These are phyloP conservation scores for Drosophila borealis DNA, from an alignment of 2,888 invertebrate genomes.

Conservation along the genomic window DNA sequence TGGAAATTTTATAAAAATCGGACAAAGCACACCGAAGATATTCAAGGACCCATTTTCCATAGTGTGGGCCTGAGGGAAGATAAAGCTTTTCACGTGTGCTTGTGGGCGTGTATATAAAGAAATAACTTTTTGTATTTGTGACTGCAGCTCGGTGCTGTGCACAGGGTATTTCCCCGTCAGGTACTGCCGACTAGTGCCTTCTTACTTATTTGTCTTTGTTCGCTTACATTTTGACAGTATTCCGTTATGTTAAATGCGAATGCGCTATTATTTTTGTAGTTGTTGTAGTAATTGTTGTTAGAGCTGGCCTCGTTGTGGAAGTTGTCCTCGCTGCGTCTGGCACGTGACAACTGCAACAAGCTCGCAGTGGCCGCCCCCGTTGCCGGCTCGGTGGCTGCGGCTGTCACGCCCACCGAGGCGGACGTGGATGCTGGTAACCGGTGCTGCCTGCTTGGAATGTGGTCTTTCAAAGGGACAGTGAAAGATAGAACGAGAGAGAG, in stretches of 20 bases:
- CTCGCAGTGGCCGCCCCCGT: conserved; percentile 44
- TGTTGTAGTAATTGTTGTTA: conserved; percentile 21
- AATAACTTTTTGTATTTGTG: too few relatives aligned
- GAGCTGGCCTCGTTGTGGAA: conserved; percentile 27
- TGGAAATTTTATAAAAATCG: too few relatives aligned
- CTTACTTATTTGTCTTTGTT: background rate
- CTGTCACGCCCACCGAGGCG: conserved; percentile 46
- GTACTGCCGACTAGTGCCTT: too few relatives aligned
- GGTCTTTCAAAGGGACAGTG: conserved; percentile 34
- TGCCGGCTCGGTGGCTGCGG: conserved; percentile 43
- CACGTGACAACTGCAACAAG: conserved; percentile 59
- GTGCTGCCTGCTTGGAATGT: conserved; percentile 67
- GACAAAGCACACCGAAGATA: too few relatives aligned
- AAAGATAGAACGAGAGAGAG: background rate
- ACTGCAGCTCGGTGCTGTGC: too few relatives aligned
- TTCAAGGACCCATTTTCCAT: too few relatives aligned
- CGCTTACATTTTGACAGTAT: conserved; percentile 75
- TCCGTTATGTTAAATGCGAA: conserved; percentile 73
- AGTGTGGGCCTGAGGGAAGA: too few relatives aligned
- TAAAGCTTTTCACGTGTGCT: too few relatives aligned
- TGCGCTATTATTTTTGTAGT: conserved; percentile 29
- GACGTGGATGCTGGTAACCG: conserved; percentile 43
- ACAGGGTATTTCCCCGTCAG: background rate
- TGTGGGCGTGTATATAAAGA: too few relatives aligned
- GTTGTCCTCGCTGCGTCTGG: conserved; percentile 41